Percentiles rank a stretch among this genome's conserved stretches.
Evolutionary conservation across 2,113 vertebrate genomes (phyloP).

Genomic region (Myxocyprinus asiaticus): DNA sequence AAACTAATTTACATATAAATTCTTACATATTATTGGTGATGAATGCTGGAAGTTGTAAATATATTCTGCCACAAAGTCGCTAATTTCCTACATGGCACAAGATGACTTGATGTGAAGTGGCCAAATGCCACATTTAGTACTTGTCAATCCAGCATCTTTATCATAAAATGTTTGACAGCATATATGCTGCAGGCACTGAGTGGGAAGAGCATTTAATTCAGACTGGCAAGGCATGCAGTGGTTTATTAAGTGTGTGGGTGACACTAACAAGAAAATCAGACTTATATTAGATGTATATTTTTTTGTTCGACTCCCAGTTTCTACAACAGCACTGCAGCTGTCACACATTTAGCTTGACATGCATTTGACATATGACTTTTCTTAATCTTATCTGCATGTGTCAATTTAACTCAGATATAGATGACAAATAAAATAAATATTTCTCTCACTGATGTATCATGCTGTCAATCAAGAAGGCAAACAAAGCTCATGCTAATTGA

Average conservation of each 20-base stretch:
- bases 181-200: neutral
- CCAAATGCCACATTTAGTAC: neutral
- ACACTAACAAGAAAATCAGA: slow-evolving; percentile 35
- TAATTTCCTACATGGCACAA: neutral
- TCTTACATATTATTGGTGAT: no score
- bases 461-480: slow-evolving; percentile 9
- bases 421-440: slow-evolving; percentile 34
- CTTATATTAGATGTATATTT: slow-evolving; percentile 3
- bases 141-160: neutral
- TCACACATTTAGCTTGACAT: neutral
- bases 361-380: neutral
- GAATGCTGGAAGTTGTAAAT: no score
- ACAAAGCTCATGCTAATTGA: slow-evolving; percentile 29
- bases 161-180: neutral
- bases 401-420: slow-evolving; percentile 4
- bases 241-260: slow-evolving; percentile 18
- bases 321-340: neutral
- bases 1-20: no score
- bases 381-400: slow-evolving; percentile 26
- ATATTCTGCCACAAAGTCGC: no score
- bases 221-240: slow-evolving; percentile 23
- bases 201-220: slow-evolving; percentile 27
- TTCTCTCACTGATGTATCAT: neutral
- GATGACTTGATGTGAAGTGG: neutral
- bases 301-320: neutral